phyloP scores from a whole-genome alignment of 64 coral and sea anemone species.

The Hydrozoanthus tunicans region DNA sequence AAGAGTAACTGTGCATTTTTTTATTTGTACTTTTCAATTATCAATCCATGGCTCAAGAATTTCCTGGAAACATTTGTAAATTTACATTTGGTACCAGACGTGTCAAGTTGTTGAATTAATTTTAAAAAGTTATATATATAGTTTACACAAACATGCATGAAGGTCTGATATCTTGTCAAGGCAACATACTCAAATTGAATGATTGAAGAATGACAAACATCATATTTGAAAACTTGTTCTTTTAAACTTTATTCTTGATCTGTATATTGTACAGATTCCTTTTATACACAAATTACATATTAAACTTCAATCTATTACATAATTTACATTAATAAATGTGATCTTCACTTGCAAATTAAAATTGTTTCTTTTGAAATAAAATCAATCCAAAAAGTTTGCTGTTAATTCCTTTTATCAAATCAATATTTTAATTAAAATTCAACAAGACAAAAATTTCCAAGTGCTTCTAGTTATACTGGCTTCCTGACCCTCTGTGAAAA shows the following conservation, averaged over 20 bases:
- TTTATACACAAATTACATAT: conserved; percentile 7
- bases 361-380: conserved; percentile 14
- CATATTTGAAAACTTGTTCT: not conserved
- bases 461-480: not conserved
- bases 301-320: not conserved
- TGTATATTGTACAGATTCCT: conserved; percentile 16
- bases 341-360: conserved; percentile 1
- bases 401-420: not conserved
- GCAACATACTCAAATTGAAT: not conserved
- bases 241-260: not conserved
- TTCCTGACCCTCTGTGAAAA: not conserved
- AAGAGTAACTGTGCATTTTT: conserved; percentile 8
- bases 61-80: conserved; percentile 7
- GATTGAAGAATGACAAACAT: not conserved
- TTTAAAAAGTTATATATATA: not conserved
- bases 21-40: not conserved
- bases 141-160: not conserved
- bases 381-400: not conserved
- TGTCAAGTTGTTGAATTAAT: not conserved
- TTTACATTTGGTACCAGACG: conserved; percentile 15
- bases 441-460: no score
- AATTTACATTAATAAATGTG: not conserved
- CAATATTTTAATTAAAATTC: not conserved
- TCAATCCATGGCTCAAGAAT: not conserved
- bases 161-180: not conserved